Evolutionary conservation across 2,888 invertebrate species (phyloP).

Genomic region (Eulithis prunata): DNA sequence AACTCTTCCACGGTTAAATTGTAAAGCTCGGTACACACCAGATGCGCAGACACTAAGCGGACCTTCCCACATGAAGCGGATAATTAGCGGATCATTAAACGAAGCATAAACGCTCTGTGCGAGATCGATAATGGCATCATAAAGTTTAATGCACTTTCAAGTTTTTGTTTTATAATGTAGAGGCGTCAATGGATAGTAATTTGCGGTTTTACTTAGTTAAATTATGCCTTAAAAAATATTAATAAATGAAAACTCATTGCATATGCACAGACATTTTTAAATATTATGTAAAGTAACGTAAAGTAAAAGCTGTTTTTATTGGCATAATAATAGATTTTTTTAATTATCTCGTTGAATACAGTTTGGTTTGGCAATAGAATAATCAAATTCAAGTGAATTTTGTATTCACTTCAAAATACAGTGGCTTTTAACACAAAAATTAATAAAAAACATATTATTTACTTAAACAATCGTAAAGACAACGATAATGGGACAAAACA

Average conservation of each 20-base stretch:
- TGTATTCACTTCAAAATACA: conserved; percentile 14
- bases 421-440: conserved; percentile 25
- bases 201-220: conserved; percentile 13
- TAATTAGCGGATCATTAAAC: conserved; percentile 72
- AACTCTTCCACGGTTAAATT: conserved; percentile 31
- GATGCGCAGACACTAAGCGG: conserved; percentile 23
- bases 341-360: too few relatives aligned
- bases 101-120: conserved; percentile 63
- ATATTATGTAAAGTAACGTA: background rate
- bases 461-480: conserved; percentile 35
- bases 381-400: conserved; percentile 1
- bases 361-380: too few relatives aligned
- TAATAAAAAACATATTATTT: conserved; percentile 34
- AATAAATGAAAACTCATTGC: too few relatives aligned
- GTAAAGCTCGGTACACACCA: conserved; percentile 24
- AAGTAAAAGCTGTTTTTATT: too few relatives aligned
- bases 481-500: conserved; percentile 36
- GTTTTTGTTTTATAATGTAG: conserved; percentile 38
- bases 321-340: too few relatives aligned
- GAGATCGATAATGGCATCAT: conserved; percentile 62
- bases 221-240: background rate
- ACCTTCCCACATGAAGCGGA: conserved; percentile 43
- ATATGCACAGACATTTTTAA: too few relatives aligned
- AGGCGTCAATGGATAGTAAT: conserved; percentile 36
- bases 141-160: conserved; percentile 49